These are phyloP conservation scores for Platyscapa corneri DNA, from an alignment of 1,140 invertebrate genomes.

Conservation along the genomic window DNA sequence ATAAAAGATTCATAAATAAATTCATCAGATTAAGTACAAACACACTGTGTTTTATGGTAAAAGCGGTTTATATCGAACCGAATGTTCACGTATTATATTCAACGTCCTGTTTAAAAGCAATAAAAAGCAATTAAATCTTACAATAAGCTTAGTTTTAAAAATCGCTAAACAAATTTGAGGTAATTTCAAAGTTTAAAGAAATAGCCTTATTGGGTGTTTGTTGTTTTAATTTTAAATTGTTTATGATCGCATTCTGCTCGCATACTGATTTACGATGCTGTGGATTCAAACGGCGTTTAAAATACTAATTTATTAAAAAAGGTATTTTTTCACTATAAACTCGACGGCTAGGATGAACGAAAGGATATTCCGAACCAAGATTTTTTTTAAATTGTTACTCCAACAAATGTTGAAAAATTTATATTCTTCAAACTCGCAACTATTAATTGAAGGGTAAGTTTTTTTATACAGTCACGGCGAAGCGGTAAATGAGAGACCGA, in stretches of 20 bases:
- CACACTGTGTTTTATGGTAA: background rate
- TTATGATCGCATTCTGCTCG: background rate
- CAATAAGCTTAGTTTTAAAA: background rate
- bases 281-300: background rate
- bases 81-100: background rate
- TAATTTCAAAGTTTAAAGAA: background rate
- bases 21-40: background rate
- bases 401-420: conserved; percentile 11
- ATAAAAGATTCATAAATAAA: background rate
- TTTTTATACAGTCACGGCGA: conserved; percentile 19
- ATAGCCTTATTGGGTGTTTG: background rate
- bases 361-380: background rate
- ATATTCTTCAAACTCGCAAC: background rate
- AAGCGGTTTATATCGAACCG: background rate
- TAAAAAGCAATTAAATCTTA: background rate
- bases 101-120: background rate
- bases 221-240: background rate
- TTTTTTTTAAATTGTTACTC: background rate
- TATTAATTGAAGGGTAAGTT: conserved; percentile 28
- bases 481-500: conserved; percentile 27
- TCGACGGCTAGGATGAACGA: background rate
- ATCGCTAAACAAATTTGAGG: background rate
- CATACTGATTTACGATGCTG: too few species aligned
- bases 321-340: background rate
- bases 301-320: background rate